These are phyloP conservation scores for Drosophila borborema DNA, from an alignment of 2,888 invertebrate species.

Conservation along the genomic window DNA sequence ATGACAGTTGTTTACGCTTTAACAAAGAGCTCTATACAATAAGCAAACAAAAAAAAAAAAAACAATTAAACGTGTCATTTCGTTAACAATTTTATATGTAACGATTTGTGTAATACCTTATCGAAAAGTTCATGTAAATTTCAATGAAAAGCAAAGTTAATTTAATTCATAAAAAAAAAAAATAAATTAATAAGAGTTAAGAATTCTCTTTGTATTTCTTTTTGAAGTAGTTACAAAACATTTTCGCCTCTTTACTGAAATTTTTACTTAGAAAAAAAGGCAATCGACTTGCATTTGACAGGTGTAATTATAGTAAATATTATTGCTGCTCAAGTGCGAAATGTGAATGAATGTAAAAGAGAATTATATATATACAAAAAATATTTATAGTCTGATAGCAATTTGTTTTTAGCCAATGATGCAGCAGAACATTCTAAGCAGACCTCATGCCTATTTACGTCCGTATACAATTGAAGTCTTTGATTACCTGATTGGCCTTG, in stretches of 20 bases:
- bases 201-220: neutral
- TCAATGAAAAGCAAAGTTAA: neutral
- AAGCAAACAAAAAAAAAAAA: neutral
- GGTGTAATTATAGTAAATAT: constrained; percentile 22
- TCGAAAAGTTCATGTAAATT: neutral
- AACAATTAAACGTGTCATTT: constrained; percentile 5
- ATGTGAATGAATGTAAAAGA: neutral
- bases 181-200: neutral
- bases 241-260: constrained; percentile 49
- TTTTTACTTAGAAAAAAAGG: constrained; percentile 31
- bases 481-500: constrained; percentile 58
- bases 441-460: constrained; percentile 43
- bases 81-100: neutral
- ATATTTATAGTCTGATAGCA: constrained; percentile 16
- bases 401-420: constrained; percentile 13
- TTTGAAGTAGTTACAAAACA: constrained; percentile 20
- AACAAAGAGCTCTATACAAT: neutral
- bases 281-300: constrained; percentile 53
- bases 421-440: neutral
- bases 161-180: neutral
- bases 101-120: neutral
- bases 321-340: constrained; percentile 12
- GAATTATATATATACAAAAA: neutral
- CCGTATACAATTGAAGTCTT: constrained; percentile 5
- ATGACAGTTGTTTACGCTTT: neutral